Percentiles rank a stretch among this genome's conserved stretches.
phyloP scores from a whole-genome alignment of 1,140 invertebrate genomes.

The Coelopa frigida region DNA sequence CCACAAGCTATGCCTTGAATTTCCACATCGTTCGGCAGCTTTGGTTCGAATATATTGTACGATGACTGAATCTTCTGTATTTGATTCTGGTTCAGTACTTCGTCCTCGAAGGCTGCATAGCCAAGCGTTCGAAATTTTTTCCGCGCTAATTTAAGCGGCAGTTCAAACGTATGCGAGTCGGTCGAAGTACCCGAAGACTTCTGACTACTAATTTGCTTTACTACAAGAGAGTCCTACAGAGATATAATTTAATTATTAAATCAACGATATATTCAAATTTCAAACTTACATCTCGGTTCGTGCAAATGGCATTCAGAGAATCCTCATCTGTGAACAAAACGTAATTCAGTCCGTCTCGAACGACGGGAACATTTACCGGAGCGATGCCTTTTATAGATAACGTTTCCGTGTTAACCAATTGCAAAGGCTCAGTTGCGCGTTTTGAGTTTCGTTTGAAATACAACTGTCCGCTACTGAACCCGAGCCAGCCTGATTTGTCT shows the following conservation, averaged over 20 bases:
- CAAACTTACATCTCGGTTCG: constrained; percentile 40
- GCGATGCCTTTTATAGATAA: constrained; percentile 34
- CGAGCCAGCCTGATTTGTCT: constrained; percentile 72
- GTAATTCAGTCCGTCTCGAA: constrained; percentile 40
- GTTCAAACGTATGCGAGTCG: constrained; percentile 47
- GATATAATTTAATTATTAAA: not conserved
- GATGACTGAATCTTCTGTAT: constrained; percentile 42
- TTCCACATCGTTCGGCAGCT: constrained; percentile 33
- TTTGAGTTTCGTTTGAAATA: constrained; percentile 39
- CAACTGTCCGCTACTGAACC: constrained; percentile 57
- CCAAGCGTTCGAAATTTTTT: constrained; percentile 76
- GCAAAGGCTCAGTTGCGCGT: constrained; percentile 31
- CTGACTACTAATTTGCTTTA: constrained; percentile 37
- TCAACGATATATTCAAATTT: not conserved
- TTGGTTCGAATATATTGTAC: constrained; percentile 41
- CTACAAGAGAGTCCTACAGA: constrained; percentile 36
- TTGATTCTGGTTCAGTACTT: constrained; percentile 47
- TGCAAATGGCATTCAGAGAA: constrained; percentile 42
- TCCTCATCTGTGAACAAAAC: constrained; percentile 43
- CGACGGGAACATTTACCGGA: constrained; percentile 33
- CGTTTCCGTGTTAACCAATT: constrained; percentile 39
- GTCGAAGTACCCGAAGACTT: constrained; percentile 29
- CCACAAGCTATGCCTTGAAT: constrained; percentile 51
- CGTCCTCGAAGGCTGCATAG: constrained; percentile 62
- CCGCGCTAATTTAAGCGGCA: constrained; percentile 70